Evolutionary conservation across 1,140 invertebrate species (phyloP).

Genomic region (Liolophura sinensis): DNA sequence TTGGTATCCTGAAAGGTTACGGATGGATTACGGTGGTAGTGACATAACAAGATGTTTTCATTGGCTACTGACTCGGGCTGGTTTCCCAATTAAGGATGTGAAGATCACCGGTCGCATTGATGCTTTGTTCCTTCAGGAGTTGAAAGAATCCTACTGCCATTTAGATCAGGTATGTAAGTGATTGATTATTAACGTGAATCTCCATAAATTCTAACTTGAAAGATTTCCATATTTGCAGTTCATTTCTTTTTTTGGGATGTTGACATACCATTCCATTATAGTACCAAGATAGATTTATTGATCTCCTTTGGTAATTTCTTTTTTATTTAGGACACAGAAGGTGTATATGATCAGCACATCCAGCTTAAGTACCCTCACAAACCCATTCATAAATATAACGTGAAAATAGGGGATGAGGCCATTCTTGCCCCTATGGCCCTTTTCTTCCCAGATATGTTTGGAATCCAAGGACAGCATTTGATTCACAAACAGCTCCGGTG

Average conservation of each 20-base stretch:
- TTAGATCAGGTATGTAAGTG: slow-evolving; percentile 71
- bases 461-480: slow-evolving; percentile 74
- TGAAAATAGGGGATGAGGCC: slow-evolving; percentile 87
- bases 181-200: background rate
- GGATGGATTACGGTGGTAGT: slow-evolving; percentile 84
- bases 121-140: slow-evolving; percentile 71
- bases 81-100: slow-evolving; percentile 84
- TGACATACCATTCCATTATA: too few relatives aligned
- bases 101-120: slow-evolving; percentile 65
- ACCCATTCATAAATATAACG: slow-evolving; percentile 74
- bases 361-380: slow-evolving; percentile 73
- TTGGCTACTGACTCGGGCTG: slow-evolving; percentile 84
- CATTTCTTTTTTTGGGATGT: too few relatives aligned
- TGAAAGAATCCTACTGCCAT: slow-evolving; percentile 91
- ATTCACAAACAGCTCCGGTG: slow-evolving; percentile 71
- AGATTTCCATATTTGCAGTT: too few relatives aligned
- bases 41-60: slow-evolving; percentile 86
- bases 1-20: too few relatives aligned
- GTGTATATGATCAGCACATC: slow-evolving; percentile 79
- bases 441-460: slow-evolving; percentile 87
- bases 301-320: slow-evolving; percentile 11
- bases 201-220: too few relatives aligned
- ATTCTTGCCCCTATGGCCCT: slow-evolving; percentile 87
- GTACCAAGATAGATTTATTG: background rate
- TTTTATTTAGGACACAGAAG: slow-evolving; percentile 72